These are phyloP conservation scores for Babyrousa celebensis DNA, from an alignment of 2,797 vertebrate genomes.

Conservation along the genomic window DNA sequence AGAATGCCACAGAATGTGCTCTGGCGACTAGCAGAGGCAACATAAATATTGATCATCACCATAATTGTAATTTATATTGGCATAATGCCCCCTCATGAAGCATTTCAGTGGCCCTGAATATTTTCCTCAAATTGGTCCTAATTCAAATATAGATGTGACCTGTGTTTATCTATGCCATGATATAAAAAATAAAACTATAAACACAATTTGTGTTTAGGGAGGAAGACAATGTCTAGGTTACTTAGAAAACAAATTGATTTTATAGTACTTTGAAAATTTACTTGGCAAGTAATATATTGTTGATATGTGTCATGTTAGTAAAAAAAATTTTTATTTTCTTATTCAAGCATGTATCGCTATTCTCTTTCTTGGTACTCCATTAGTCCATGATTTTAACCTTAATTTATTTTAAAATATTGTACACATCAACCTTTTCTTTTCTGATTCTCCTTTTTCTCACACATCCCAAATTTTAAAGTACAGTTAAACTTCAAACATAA, in stretches of 20 bases:
- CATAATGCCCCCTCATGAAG: slow-evolving; percentile 43
- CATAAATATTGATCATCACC: slow-evolving; percentile 72
- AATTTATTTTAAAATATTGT: slow-evolving; percentile 24
- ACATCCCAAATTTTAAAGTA: background rate
- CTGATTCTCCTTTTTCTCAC: background rate
- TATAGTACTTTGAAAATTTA: background rate
- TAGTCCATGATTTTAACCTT: background rate
- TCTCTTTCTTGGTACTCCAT: background rate
- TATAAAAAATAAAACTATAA: slow-evolving; percentile 54
- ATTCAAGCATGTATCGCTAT: background rate
- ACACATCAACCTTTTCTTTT: background rate
- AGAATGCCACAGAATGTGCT: background rate
- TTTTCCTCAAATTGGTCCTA: slow-evolving; percentile 57
- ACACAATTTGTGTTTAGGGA: slow-evolving; percentile 25
- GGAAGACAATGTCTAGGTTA: background rate
- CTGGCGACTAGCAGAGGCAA: slow-evolving; percentile 19
- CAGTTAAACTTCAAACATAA: background rate
- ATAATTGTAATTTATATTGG: slow-evolving; percentile 57
- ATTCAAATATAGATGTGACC: slow-evolving; percentile 50
- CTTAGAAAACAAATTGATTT: background rate
- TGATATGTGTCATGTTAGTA: background rate
- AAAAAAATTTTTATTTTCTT: slow-evolving; percentile 24
- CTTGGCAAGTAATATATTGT: slow-evolving; percentile 28
- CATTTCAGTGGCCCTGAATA: slow-evolving; percentile 57
- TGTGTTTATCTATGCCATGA: slow-evolving; percentile 30